Conservation (phyloP, 2,797 vertebrate species). For the Spinus olivaceus region DNA sequence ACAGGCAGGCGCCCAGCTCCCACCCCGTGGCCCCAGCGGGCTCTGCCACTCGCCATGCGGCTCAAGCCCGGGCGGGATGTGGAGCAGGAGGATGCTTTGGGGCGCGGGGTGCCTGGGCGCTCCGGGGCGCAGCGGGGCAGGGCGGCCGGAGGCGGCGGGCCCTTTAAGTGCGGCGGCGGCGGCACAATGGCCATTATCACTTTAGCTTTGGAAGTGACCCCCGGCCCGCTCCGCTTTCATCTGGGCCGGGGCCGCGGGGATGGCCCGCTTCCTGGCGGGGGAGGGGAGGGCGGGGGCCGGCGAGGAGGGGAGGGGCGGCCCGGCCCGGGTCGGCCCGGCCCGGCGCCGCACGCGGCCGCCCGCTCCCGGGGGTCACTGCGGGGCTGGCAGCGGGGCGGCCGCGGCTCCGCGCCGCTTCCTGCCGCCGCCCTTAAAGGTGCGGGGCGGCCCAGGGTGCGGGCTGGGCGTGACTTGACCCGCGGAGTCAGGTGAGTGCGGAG, state of each 20-base stretch:
- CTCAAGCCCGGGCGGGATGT: not conserved
- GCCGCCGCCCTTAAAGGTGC: constrained; percentile 68
- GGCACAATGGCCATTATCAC: constrained; percentile 82
- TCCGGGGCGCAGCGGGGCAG: not conserved
- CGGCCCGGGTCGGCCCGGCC: too few species aligned
- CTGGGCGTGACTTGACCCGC: not conserved
- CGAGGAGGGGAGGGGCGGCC: too few species aligned
- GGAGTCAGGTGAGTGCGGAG: constrained; percentile 31
- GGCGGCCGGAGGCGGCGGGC: constrained; percentile 25
- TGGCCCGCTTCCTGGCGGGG: constrained; percentile 82
- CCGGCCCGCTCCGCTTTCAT: constrained; percentile 78
- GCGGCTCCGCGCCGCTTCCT: constrained; percentile 44
- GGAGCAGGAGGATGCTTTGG: not conserved
- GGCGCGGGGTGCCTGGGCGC: not conserved
- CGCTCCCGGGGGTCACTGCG: constrained; percentile 63
- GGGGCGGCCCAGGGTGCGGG: constrained; percentile 38
- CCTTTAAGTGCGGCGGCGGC: constrained; percentile 71
- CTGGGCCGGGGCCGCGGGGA: constrained; percentile 75
- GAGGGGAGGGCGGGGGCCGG: not conserved
- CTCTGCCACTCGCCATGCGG: rapidly evolving
- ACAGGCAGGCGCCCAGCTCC: not conserved
- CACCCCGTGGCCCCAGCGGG: not conserved
- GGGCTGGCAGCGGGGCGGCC: constrained; percentile 11
- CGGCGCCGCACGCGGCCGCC: not conserved
- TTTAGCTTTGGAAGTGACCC: constrained; percentile 93